Conservation (phyloP, 1,140 invertebrate species). For the Drosophila parabipectinata region DNA sequence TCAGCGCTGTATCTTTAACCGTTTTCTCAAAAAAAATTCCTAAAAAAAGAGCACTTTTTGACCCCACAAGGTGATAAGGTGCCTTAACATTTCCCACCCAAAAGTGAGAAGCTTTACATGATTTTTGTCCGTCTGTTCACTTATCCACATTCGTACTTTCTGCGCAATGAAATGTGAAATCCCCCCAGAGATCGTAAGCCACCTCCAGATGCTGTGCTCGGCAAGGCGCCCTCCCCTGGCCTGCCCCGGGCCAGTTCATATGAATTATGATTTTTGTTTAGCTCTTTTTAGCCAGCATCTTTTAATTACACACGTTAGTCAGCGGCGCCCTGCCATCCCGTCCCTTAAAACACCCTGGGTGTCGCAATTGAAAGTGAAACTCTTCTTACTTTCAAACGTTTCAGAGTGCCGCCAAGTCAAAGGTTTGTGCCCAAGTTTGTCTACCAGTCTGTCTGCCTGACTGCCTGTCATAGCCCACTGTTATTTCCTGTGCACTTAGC, state of each 20-base stretch:
- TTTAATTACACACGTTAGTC: slow-evolving; percentile 70
- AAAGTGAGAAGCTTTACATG: slow-evolving; percentile 76
- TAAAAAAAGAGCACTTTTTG: too few relatives aligned
- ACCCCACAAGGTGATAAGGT: too few relatives aligned
- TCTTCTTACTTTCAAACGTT: slow-evolving; percentile 59
- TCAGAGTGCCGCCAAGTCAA: slow-evolving; percentile 15
- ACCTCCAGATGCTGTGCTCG: slow-evolving; percentile 49
- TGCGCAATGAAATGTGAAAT: slow-evolving; percentile 77
- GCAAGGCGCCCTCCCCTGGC: slow-evolving; percentile 10
- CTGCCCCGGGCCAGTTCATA: slow-evolving; percentile 29
- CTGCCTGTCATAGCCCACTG: slow-evolving; percentile 2
- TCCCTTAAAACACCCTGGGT: slow-evolving; percentile 21
- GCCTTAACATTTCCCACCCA: slow-evolving; percentile 81
- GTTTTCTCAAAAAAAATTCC: too few relatives aligned
- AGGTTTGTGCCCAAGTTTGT: slow-evolving; percentile 30
- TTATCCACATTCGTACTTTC: slow-evolving; percentile 62
- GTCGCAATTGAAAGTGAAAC: slow-evolving; percentile 80
- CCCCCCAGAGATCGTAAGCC: slow-evolving; percentile 70
- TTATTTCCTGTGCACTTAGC: slow-evolving; percentile 1
- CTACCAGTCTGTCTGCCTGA: not conserved
- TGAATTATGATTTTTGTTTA: slow-evolving; percentile 41
- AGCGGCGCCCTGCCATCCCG: slow-evolving; percentile 8
- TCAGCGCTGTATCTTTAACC: too few relatives aligned
- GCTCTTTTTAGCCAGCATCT: slow-evolving; percentile 50
- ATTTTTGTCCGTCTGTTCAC: slow-evolving; percentile 36